Evolutionary conservation across 2,888 invertebrate genomes (phyloP).

Genomic region (Pachydiplax longipennis): DNA sequence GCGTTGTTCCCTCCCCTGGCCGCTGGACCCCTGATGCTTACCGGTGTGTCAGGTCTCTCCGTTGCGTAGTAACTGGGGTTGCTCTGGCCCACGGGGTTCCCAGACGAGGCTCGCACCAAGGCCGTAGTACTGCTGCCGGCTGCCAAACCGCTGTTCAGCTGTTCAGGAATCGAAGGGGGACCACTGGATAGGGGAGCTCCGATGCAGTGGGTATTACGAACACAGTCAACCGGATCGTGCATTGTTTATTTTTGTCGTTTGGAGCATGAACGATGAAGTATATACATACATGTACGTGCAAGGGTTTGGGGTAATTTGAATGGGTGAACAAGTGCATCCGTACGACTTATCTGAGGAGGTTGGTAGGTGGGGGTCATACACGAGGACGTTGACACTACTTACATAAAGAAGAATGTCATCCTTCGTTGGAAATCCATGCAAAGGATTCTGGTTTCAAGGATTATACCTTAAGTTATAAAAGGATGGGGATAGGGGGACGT

Average conservation of each 20-base stretch:
- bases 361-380: background rate
- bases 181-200: conserved; percentile 21
- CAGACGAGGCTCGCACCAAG: conserved; percentile 30
- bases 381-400: background rate
- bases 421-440: conserved; percentile 22
- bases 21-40: conserved; percentile 26
- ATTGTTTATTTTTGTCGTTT: background rate
- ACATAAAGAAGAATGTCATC: background rate
- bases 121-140: conserved; percentile 29
- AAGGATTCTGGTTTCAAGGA: background rate
- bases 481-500: background rate
- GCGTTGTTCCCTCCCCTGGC: conserved; percentile 30
- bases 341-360: background rate
- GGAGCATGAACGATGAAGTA: background rate
- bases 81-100: conserved; percentile 30
- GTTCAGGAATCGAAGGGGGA: conserved; percentile 43
- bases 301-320: background rate
- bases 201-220: background rate
- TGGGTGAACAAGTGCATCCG: background rate
- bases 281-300: background rate
- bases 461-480: background rate
- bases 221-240: background rate
- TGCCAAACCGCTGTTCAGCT: conserved; percentile 22
- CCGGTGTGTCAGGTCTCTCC: conserved; percentile 37
- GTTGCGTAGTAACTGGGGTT: conserved; percentile 31